Evolutionary conservation across 2,888 invertebrate genomes (phyloP).

Genomic region (Cheilosia soror): DNA sequence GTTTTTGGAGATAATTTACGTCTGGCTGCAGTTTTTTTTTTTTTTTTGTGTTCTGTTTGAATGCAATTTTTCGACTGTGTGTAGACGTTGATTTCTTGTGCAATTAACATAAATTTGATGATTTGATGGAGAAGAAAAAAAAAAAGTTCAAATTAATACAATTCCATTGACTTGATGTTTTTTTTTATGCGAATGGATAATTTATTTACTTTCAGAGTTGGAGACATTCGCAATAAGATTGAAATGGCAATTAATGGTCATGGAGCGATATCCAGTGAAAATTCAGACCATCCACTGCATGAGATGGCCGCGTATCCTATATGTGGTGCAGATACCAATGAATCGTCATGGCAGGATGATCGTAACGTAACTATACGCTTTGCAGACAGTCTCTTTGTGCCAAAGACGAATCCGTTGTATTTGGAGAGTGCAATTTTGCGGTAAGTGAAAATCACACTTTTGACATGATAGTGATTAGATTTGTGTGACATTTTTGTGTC

Average conservation of each 20-base stretch:
- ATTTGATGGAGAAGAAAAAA: slow-evolving; percentile 29
- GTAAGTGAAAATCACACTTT: slow-evolving; percentile 22
- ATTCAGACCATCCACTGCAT: slow-evolving; percentile 78
- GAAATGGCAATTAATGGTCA: slow-evolving; percentile 78
- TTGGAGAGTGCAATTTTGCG: slow-evolving; percentile 82
- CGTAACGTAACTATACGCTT: slow-evolving; percentile 82
- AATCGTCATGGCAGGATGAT: slow-evolving; percentile 80
- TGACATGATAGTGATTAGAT: too few species aligned
- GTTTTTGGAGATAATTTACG: slow-evolving; percentile 58
- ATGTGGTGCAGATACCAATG: slow-evolving; percentile 81
- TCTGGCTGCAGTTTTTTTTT: slow-evolving; percentile 58
- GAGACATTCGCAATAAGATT: slow-evolving; percentile 80
- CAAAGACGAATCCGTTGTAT: slow-evolving; percentile 78
- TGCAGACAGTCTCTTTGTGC: slow-evolving; percentile 81
- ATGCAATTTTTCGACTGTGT: slow-evolving; percentile 49
- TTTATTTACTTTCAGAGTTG: slow-evolving; percentile 78
- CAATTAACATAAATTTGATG: slow-evolving; percentile 64
- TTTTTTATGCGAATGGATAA: slow-evolving; percentile 34
- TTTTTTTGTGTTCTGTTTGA: slow-evolving; percentile 20
- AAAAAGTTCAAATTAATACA: slow-evolving; percentile 18
- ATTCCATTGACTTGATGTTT: slow-evolving; percentile 23
- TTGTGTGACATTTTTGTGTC: not conserved
- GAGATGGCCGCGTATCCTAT: slow-evolving; percentile 83
- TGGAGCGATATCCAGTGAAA: slow-evolving; percentile 77
- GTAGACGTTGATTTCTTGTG: slow-evolving; percentile 40